Evolutionary conservation across 2,888 invertebrate genomes (phyloP), one percentile per base, ranked within the genome.

Genomic region (Gnatocerus cornutus): DNA sequence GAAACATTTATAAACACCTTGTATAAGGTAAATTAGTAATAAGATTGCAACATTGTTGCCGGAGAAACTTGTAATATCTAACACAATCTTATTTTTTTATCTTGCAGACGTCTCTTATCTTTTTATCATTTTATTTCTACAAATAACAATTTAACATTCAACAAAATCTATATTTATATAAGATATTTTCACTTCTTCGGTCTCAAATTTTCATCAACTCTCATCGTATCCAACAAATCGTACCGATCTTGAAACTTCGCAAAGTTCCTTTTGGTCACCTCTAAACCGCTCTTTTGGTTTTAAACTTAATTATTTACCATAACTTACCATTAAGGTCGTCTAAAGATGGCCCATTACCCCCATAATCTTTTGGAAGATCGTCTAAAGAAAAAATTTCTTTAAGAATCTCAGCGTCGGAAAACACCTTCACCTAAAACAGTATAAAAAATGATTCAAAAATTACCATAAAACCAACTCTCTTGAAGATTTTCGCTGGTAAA

Each of bases 261-360:
- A 1, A 41, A 41, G 1, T 41, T 41, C 6, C 10, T 6, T 12
- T 41, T 41, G 1, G n/a, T 41, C 41, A 41, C 2, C 5, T 41
- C 41, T 41, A n/a, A 41, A 41, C 4, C 29, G n/a, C 4, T 7
- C 4, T 5, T 29, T n/a, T n/a, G n/a, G n/a, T n/a, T n/a, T n/a
- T n/a, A n/a, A n/a, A n/a, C n/a, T n/a, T n/a, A n/a, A n/a, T n/a
- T n/a, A n/a, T n/a, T n/a, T n/a, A 4, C 21, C 21, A 12, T n/a
- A 10, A 41, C 13, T n/a, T 41, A 41, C 41, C 12, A 13, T 41
- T 10, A 41, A 41, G 41, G 74, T 89, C 89, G 56, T 87, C 87
- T 79, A 90, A 87, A 9, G 90, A 71, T 37, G 53, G 73, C 59
- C 75, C 75, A 6, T 72, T 53, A 2, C 79, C 80, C 7, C 78